These are phyloP conservation scores for Spicauda simplicius DNA, from an alignment of 2,888 invertebrate genomes.

Conservation along the genomic window DNA sequence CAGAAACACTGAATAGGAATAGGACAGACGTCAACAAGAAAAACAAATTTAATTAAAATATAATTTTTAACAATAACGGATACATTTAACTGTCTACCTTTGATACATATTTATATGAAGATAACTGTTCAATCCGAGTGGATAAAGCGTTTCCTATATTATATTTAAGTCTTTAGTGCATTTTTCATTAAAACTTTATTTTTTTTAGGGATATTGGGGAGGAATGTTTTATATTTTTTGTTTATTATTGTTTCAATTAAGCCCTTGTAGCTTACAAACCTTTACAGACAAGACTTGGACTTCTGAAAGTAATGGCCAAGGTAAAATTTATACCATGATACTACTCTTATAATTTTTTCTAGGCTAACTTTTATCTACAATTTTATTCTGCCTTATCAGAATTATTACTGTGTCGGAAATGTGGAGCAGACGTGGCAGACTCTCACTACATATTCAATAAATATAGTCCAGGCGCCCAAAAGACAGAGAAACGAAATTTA, in stretches of 20 bases:
- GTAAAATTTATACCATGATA: conserved; percentile 35
- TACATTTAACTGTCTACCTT: not conserved
- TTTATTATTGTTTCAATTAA: conserved; percentile 51
- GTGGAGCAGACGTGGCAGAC: conserved; percentile 85
- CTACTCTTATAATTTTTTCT: not conserved
- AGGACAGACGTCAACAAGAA: no score
- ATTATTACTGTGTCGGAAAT: conserved; percentile 83
- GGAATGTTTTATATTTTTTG: conserved; percentile 64
- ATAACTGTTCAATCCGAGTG: not conserved
- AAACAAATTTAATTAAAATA: not conserved
- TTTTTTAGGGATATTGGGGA: conserved; percentile 33
- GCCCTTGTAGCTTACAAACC: conserved; percentile 46
- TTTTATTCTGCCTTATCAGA: conserved; percentile 64
- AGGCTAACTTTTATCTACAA: not conserved
- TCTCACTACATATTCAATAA: conserved; percentile 80
- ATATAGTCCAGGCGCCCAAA: conserved; percentile 77
- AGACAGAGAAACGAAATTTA: conserved; percentile 75
- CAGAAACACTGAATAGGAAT: no score
- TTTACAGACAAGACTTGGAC: conserved; percentile 49
- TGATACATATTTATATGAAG: not conserved
- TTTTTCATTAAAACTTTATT: not conserved
- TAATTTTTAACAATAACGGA: not conserved
- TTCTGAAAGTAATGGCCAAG: conserved; percentile 44
- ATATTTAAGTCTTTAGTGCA: not conserved
- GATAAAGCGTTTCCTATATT: not conserved